Conservation (phyloP, 1,140 invertebrate species). For the Drosophila novamexicana region DNA sequence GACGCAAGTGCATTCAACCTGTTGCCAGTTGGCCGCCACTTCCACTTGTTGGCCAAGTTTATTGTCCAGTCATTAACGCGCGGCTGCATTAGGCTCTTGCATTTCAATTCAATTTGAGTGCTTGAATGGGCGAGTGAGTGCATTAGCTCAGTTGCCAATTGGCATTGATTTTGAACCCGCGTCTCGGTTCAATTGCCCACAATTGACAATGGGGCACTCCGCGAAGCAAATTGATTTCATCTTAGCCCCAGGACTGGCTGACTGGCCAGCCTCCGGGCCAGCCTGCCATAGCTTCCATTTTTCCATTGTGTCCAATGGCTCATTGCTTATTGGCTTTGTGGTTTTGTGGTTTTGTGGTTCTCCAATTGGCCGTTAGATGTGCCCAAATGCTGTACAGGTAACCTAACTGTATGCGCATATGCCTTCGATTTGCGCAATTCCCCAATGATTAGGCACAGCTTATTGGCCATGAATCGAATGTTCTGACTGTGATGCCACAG, state of each 20-base stretch:
- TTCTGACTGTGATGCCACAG: not conserved
- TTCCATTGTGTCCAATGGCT: constrained; percentile 1
- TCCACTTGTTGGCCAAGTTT: constrained; percentile 39
- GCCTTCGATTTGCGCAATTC: constrained; percentile 14
- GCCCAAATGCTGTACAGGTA: constrained; percentile 23
- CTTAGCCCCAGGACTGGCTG: constrained; percentile 1
- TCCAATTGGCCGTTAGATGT: constrained; percentile 27
- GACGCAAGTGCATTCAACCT: constrained; percentile 9
- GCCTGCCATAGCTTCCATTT: constrained; percentile 2
- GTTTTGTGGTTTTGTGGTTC: constrained; percentile 30
- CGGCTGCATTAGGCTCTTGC: constrained; percentile 16
- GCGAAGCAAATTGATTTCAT: constrained; percentile 21
- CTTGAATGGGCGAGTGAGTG: constrained; percentile 12
- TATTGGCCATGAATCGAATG: constrained; percentile 25
- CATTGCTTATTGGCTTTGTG: constrained; percentile 28
- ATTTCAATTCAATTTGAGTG: constrained; percentile 16
- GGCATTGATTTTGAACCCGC: constrained; percentile 42
- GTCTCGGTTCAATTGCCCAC: constrained; percentile 35
- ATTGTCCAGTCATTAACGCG: constrained; percentile 26
- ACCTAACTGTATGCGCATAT: constrained; percentile 30
- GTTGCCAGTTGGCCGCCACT: constrained; percentile 6
- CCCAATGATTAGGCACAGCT: constrained; percentile 9
- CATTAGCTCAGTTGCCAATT: not conserved
- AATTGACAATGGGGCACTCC: constrained; percentile 29
- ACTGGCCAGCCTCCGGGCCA: not conserved